A percentile compares a stretch with the other conserved stretches of the same genome.
These are phyloP conservation scores for Tinea trinotella DNA, from an alignment of 2,888 invertebrate genomes.

Conservation along the genomic window DNA sequence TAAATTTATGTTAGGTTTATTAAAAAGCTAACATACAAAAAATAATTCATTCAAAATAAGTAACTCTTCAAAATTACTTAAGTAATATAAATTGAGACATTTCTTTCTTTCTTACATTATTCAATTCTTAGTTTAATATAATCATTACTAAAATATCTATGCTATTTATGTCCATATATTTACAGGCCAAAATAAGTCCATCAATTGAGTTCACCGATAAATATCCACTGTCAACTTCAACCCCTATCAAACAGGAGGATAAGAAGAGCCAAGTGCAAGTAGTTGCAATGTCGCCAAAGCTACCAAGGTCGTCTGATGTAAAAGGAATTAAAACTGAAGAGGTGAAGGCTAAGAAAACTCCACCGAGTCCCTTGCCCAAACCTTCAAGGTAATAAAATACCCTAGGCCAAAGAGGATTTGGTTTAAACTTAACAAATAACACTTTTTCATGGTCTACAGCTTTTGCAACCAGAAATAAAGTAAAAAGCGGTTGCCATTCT, in stretches of 20 bases:
- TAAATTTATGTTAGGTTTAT: too few relatives aligned
- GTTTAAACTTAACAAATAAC: too few relatives aligned
- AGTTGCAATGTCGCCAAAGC: slow-evolving; percentile 57
- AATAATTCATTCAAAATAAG: too few relatives aligned
- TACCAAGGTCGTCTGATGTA: slow-evolving; percentile 15
- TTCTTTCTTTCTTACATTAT: too few relatives aligned
- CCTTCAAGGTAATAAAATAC: slow-evolving; percentile 20
- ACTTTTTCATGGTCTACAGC: too few relatives aligned
- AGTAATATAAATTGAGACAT: too few relatives aligned
- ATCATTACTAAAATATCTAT: too few relatives aligned
- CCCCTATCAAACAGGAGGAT: slow-evolving; percentile 45
- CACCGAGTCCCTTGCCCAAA: slow-evolving; percentile 30
- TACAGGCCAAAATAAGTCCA: slow-evolving; percentile 31
- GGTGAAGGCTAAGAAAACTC: slow-evolving; percentile 24
- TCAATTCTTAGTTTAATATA: too few relatives aligned
- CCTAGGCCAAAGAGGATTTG: neutral
- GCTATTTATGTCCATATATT: neutral
- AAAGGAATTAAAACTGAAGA: slow-evolving; percentile 16
- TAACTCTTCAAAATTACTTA: too few relatives aligned
- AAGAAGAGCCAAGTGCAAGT: slow-evolving; percentile 41
- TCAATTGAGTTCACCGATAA: slow-evolving; percentile 33
- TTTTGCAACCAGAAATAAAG: too few relatives aligned
- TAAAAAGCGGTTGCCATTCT: too few relatives aligned
- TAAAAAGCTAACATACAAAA: too few relatives aligned
- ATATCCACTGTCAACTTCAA: slow-evolving; percentile 50